Base-by-base conservation (phyloP, 1,140 invertebrate genomes). In the Aphis gossypii region DNA sequence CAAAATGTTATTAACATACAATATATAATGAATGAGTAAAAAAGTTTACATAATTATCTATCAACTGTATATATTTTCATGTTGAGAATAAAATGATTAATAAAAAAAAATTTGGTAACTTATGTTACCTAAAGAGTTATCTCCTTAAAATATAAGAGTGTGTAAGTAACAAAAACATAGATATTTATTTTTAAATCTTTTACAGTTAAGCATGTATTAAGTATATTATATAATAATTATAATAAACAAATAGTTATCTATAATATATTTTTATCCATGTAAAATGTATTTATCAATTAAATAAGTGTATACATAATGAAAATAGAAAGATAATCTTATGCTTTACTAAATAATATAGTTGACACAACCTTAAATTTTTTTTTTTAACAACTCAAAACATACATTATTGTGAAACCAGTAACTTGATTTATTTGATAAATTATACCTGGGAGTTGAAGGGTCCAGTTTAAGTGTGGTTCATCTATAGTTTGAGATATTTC, bases 361-460 rank as follows among this genome's bases (percentile, higher is more conserved):
- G 14, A n/a, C 30, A 76, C 21, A 46, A 46, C 11, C 11, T 46
- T 68, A n/a, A 1, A 68, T 30, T 11, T 46, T 46, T 1, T n/a
- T 68, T n/a, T 68, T 6, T 68, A 30, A 68, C 30, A 1, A 6
- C 4, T 76, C 18, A n/a, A 30, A 68, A 68, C 9, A 68, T 76
- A n/a, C 18, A 5, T n/a, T n/a, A 18, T 76, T n/a, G n/a, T 76
- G 30, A n/a, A 76, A 76, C n/a, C 0, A 76, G 5, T 35, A 76
- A 76, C 5, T 76, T 76, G n/a, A 76, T 76, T 76, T 84, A 44
- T 25, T 30, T 84, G 35, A 44, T 84, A 8, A n/a, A n/a, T 35
- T 44, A 84, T 92, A 94, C 94, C 94, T 54, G 93, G 93, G 23
- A 94, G n/a, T 38, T 93, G 87, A n/a, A 94, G 48, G 21, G 44